These are phyloP conservation scores for Habroteleia sp. DNA, from an alignment of 2,888 invertebrate species.

Conservation along the genomic window DNA sequence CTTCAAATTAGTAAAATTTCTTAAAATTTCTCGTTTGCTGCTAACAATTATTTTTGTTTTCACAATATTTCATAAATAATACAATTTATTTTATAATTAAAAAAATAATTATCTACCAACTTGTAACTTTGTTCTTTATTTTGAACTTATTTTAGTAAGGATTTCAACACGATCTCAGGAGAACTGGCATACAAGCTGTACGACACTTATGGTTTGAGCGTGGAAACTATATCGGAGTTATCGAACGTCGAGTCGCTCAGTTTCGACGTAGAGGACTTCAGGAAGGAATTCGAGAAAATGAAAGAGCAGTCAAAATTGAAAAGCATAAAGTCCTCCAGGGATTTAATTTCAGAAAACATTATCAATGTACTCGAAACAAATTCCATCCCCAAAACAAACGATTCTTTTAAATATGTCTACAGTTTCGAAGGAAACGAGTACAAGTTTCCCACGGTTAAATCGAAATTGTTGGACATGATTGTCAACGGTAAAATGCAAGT, in stretches of 20 bases:
- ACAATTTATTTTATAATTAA: too few relatives aligned
- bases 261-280: conserved; percentile 84
- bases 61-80: too few relatives aligned
- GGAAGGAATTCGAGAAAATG: conserved; percentile 82
- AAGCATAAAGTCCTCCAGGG: conserved; percentile 60
- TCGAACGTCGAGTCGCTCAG: conserved; percentile 84
- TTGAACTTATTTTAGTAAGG: conserved; percentile 45
- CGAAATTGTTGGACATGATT: conserved; percentile 76
- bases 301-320: conserved; percentile 68
- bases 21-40: too few relatives aligned
- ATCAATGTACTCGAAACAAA: conserved; percentile 77
- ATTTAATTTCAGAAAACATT: conserved; percentile 66
- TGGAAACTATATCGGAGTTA: conserved; percentile 86
- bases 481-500: conserved; percentile 74
- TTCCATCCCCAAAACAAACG: conserved; percentile 84
- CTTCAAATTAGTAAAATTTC: too few relatives aligned
- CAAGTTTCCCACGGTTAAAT: conserved; percentile 82
- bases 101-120: too few relatives aligned
- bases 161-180: conserved; percentile 82
- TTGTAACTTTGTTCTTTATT: too few relatives aligned
- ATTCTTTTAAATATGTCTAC: conserved; percentile 86
- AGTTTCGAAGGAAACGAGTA: conserved; percentile 80
- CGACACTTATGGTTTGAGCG: conserved; percentile 90
- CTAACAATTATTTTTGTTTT: too few relatives aligned
- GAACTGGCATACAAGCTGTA: conserved; percentile 88